phyloP scores from a whole-genome alignment of 2,888 invertebrate genomes.

The Drosophila borealis region DNA sequence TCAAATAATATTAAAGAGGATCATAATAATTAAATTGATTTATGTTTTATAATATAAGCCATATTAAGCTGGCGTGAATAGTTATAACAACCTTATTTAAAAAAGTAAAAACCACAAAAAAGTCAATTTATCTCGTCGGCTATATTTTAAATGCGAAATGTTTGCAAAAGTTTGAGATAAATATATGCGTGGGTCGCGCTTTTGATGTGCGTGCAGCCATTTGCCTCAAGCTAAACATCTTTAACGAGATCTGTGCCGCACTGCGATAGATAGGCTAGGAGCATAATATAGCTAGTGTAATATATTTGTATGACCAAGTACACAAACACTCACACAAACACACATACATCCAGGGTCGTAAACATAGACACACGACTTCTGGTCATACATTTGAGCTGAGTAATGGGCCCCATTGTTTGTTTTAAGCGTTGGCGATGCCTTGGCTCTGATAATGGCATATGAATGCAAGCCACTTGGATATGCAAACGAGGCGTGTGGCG shows the following conservation, averaged over 20 bases:
- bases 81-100: constrained; percentile 11
- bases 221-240: constrained; percentile 72
- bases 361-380: constrained; percentile 53
- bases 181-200: constrained; percentile 36
- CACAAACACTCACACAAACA: constrained; percentile 15
- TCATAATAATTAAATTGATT: not conserved
- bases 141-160: constrained; percentile 49
- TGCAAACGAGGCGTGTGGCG: constrained; percentile 64
- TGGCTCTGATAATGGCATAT: constrained; percentile 72
- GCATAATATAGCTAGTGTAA: constrained; percentile 14
- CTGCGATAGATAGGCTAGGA: constrained; percentile 62
- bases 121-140: constrained; percentile 37
- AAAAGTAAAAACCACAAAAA: constrained; percentile 13
- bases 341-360: constrained; percentile 20
- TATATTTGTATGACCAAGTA: constrained; percentile 10
- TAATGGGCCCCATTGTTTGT: constrained; percentile 74
- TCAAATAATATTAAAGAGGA: not conserved
- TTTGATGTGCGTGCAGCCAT: constrained; percentile 53
- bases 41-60: not conserved
- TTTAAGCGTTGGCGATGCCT: constrained; percentile 75
- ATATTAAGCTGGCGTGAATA: not conserved
- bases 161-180: constrained; percentile 37
- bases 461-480: constrained; percentile 74
- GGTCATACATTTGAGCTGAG: constrained; percentile 62
- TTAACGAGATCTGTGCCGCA: constrained; percentile 67